Base-by-base conservation (phyloP, 2,113 vertebrate species). In the Paramormyrops kingsleyae region DNA sequence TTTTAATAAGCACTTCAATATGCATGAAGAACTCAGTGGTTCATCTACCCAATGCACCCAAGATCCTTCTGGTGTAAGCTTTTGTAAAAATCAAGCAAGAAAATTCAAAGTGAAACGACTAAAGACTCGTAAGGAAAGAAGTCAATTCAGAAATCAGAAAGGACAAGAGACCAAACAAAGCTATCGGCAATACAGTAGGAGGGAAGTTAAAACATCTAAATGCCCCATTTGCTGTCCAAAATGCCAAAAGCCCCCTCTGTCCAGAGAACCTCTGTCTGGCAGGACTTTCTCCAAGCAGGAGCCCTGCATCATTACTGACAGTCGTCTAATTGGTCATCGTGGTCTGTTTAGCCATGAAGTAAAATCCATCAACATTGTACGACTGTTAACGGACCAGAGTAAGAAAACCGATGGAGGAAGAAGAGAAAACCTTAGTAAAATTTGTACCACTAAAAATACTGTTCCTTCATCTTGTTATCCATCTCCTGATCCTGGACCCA, bases 291-390 rank as follows among this genome's bases (percentile, higher is more conserved):
- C 83, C 70, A 66, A 27, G 62, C 93, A 93, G 49, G 95, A 95
- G 87, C 93, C 94, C 0, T 94, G 95, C 83, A 91, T 97, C 83
- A 97, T 97, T 90, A 97, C 96, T 5, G 93, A 95, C 9, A 92
- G 91, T 50, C 96, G 96, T 0, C 93, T 97, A 21, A 95, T 92
- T 2, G 95, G 95, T 24, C 96, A 95, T 90, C 94, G 93, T 10
- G 96, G 96, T 10, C 93, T 97, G 17, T 97, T 97, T 90, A 96
- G 96, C 91, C 94, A 94, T 31, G 94, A 97, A 88, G 94, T 97
- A 84, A 96, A 96, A 89, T 97, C 97, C 0, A 74, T 95, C 1
- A 92, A 97, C 59, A 96, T 97, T 59, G 95, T 95, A 80, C 95
- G 96, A 13, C 49, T 97, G 15, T 88, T 96, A 87, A 94, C 90